Evolutionary conservation across 1,140 invertebrate species (phyloP).

Genomic region (Propsilocerus akamusi): DNA sequence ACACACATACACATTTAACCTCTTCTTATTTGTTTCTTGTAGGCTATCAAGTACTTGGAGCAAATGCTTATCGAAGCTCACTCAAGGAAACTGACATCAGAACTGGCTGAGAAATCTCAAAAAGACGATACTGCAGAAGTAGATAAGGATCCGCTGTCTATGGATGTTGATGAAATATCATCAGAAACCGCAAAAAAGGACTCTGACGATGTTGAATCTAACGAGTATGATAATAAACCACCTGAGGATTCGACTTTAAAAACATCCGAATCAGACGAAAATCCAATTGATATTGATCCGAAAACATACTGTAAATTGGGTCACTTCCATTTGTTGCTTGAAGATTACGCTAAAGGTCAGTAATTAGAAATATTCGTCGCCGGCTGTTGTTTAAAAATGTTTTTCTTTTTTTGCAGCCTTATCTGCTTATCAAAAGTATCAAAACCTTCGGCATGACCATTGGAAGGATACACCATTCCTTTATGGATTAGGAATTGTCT

Average conservation of each 20-base stretch:
- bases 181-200: conserved; percentile 30
- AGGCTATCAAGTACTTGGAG: conserved; percentile 66
- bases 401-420: conserved; percentile 46
- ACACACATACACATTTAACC: conserved; percentile 5
- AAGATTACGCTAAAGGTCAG: conserved; percentile 78
- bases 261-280: conserved; percentile 26
- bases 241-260: conserved; percentile 26
- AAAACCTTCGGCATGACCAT: conserved; percentile 54
- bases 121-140: not conserved
- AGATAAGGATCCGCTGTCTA: conserved; percentile 19
- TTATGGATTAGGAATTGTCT: conserved; percentile 85
- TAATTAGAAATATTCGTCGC: conserved; percentile 4
- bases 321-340: conserved; percentile 78
- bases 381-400: not conserved
- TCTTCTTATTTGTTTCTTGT: conserved; percentile 9
- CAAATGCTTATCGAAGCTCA: conserved; percentile 63
- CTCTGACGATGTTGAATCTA: conserved; percentile 39
- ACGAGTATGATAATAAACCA: conserved; percentile 42
- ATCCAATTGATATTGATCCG: conserved; percentile 57
- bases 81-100: conserved; percentile 24
- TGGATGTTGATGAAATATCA: not conserved
- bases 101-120: not conserved
- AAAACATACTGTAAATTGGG: conserved; percentile 86
- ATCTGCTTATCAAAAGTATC: conserved; percentile 89
- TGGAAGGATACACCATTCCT: conserved; percentile 84